Evolutionary conservation across 2,888 invertebrate species (phyloP), one percentile per base, ranked within the genome.

Genomic region (Drosophila parthenogenetica): DNA sequence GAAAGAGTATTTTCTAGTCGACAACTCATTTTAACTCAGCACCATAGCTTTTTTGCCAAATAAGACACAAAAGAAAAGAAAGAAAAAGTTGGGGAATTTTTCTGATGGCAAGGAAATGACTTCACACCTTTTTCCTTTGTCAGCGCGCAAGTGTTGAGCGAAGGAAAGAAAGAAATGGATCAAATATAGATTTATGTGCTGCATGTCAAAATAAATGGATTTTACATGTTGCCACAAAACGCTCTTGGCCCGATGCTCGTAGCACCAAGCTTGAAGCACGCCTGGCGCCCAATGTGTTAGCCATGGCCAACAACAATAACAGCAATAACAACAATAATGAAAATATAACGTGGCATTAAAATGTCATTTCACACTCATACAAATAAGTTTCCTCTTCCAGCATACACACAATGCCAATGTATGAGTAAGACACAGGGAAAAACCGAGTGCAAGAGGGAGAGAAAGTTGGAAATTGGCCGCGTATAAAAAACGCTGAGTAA

Each of bases 161-260:
- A 43, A 50, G 58, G 32, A 43, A 50, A 60, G 66, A 75, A 76
- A 65, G 68, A 69, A 87, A 85, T 85, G 85, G 81, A 84, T 84
- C 87, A 89, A 81, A 85, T 89, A 84, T 87, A 81, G 87, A 81
- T 87, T 87, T 89, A 81, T 84, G 79, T 69, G 72, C 69, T 74
- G 69, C 87, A 84, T 87, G 82, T 87, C 87, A 77, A 89, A 85
- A 84, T 87, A 89, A 85, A 85, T 85, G 85, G 89, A 87, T 87
- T 89, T 85, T 87, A 81, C 79, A 85, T 85, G 84, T 89, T 87
- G 71, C 70, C 72, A 67, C 63, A 65, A 72, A 64, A 43, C 63
- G 48, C 43, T 71, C 49, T n/a, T n/a, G 17, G 46, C 58, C 29
- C 19, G 2, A 8, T 25, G 35, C 51, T 25, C 35, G 19, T 10